Percentiles rank a stretch among this genome's conserved stretches.
Evolutionary conservation across 2,797 vertebrate species (phyloP).

Genomic region (Coreius guichenoti): DNA sequence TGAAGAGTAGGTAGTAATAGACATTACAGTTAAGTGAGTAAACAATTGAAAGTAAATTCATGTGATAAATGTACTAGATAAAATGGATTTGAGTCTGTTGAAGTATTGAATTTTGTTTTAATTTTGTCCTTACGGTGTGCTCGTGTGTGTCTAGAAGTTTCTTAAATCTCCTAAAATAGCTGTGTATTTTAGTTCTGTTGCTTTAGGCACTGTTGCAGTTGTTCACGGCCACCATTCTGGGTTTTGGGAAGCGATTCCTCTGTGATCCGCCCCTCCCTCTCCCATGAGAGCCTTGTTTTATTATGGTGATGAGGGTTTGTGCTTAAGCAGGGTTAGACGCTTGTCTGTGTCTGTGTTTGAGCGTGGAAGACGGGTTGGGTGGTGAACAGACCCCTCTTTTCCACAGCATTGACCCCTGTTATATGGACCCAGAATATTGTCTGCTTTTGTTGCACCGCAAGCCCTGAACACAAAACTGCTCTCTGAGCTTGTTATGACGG

Average conservation of each 20-base stretch:
- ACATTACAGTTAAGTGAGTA: not conserved
- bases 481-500: conserved; percentile 22
- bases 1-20: not conserved
- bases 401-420: conserved; percentile 29
- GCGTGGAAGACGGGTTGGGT: conserved; percentile 25
- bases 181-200: conserved; percentile 9
- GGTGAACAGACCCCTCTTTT: conserved; percentile 10
- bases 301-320: conserved; percentile 60
- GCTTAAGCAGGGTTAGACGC: conserved; percentile 35
- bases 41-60: not conserved
- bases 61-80: not conserved
- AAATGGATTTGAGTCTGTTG: not conserved
- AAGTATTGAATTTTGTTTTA: not conserved
- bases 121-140: not conserved
- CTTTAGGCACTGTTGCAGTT: conserved; percentile 6
- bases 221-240: not conserved
- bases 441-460: conserved; percentile 33
- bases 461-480: not conserved
- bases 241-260: conserved; percentile 49
- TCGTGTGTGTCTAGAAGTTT: conserved; percentile 1
- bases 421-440: conserved; percentile 22
- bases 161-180: not conserved
- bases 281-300: conserved; percentile 57
- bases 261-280: conserved; percentile 53
- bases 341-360: conserved; percentile 29